Conservation (phyloP, 2,888 invertebrate genomes). For the Pseudanteris insignis region DNA sequence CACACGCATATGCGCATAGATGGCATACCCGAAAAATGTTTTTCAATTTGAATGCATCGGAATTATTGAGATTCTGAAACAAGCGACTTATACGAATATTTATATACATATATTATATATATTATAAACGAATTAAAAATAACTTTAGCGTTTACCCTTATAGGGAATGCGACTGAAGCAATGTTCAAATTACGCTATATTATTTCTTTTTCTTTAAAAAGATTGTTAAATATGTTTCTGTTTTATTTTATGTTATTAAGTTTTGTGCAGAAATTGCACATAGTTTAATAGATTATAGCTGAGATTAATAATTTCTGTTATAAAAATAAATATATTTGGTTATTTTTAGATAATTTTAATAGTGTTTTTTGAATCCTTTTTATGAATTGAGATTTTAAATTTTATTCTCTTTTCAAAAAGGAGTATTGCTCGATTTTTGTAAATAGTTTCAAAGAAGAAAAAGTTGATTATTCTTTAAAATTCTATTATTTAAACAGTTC, state of each 20-base stretch:
- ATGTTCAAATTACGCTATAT: slow-evolving; percentile 8
- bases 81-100: slow-evolving; percentile 28
- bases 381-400: neutral
- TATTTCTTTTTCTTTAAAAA: slow-evolving; percentile 11
- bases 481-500: slow-evolving; percentile 19
- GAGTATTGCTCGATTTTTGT: slow-evolving; percentile 29
- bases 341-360: no score
- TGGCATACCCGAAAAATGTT: no score
- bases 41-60: slow-evolving; percentile 6
- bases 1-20: neutral
- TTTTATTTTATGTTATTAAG: slow-evolving; percentile 3
- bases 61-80: slow-evolving; percentile 21
- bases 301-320: no score
- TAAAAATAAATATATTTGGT: no score
- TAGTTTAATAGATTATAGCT: no score
- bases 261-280: slow-evolving; percentile 1
- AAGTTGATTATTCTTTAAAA: slow-evolving; percentile 23
- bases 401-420: neutral
- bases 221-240: neutral
- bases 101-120: slow-evolving; percentile 29
- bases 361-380: no score
- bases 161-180: slow-evolving; percentile 13
- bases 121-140: neutral
- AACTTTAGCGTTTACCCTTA: slow-evolving; percentile 17
- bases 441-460: slow-evolving; percentile 23